Evolutionary conservation across 2,888 invertebrate species (phyloP).

Genomic region (Sabatieria punctata): DNA sequence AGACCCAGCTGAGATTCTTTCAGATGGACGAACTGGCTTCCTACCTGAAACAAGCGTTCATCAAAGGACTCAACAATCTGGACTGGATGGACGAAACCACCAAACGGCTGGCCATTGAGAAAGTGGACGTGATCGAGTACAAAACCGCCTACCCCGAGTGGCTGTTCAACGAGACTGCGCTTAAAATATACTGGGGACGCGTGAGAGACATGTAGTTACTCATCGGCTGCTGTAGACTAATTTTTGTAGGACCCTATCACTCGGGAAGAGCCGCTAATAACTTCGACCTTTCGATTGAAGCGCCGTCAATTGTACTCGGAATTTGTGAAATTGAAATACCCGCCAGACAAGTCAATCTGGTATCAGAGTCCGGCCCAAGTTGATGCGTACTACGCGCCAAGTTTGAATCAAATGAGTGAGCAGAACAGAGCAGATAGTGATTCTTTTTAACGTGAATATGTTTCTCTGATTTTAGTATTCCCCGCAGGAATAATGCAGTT

Average conservation of each 20-base stretch:
- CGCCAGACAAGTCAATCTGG: slow-evolving; percentile 14
- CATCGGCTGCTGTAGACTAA: too few relatives aligned
- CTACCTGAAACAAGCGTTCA: slow-evolving; percentile 61
- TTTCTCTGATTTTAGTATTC: slow-evolving; percentile 18
- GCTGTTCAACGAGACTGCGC: slow-evolving; percentile 24
- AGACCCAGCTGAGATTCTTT: too few relatives aligned
- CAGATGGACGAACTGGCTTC: slow-evolving; percentile 24
- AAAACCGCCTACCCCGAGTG: slow-evolving; percentile 22
- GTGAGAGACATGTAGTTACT: neutral
- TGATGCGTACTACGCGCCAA: slow-evolving; percentile 29
- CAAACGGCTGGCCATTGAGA: slow-evolving; percentile 57
- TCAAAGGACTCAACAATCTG: slow-evolving; percentile 55
- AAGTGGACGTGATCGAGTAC: slow-evolving; percentile 35
- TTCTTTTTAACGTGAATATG: neutral
- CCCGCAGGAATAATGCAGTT: slow-evolving; percentile 31
- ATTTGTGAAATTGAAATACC: neutral
- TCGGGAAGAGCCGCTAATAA: slow-evolving; percentile 17
- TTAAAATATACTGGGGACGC: slow-evolving; percentile 14
- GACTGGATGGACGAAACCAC: slow-evolving; percentile 73
- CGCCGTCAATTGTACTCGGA: too few relatives aligned
- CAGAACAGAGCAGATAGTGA: neutral
- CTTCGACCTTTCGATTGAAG: slow-evolving; percentile 23
- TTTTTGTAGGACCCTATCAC: slow-evolving; percentile 13
- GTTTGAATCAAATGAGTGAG: slow-evolving; percentile 27
- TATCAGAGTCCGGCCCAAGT: slow-evolving; percentile 27